Percentiles rank a stretch among this genome's conserved stretches.
These are phyloP conservation scores for Anas platyrhynchos DNA, from an alignment of 2,113 vertebrate species.

Conservation along the genomic window DNA sequence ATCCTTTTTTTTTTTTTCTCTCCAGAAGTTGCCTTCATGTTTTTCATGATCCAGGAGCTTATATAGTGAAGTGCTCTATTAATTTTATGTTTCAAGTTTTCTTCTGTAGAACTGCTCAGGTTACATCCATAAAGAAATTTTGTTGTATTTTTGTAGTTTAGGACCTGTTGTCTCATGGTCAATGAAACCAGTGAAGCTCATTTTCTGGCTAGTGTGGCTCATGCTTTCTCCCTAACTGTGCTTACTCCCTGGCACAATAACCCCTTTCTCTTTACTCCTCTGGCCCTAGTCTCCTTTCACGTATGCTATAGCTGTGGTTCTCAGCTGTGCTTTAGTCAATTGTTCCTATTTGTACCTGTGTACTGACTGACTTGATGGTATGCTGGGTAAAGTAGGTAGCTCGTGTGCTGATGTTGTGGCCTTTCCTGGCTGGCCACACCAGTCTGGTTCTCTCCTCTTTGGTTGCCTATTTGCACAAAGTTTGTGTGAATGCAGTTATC, in stretches of 20 bases:
- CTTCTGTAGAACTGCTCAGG: not conserved
- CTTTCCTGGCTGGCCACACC: not conserved
- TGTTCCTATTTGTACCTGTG: not conserved
- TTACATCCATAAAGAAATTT: not conserved
- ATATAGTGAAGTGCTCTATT: not conserved
- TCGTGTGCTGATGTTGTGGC: not conserved
- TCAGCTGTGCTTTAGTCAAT: not conserved
- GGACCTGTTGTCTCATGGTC: not conserved
- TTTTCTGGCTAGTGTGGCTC: not conserved
- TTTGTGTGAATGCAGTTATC: not conserved
- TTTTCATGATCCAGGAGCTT: not conserved
- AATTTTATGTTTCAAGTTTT: not conserved
- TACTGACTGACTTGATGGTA: fast-evolving
- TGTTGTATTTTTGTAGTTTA: not conserved
- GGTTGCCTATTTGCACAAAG: not conserved
- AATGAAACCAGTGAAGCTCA: not conserved
- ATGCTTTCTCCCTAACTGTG: not conserved
- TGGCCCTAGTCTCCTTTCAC: not conserved
- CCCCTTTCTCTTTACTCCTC: not conserved
- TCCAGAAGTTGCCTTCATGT: not conserved
- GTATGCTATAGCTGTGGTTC: not conserved
- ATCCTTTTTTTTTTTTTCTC: not conserved
- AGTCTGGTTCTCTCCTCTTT: not conserved
- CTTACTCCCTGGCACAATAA: not conserved
- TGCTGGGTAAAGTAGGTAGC: not conserved